phyloP scores from a whole-genome alignment of 2,888 invertebrate species.

The Sipunculus nudus region DNA sequence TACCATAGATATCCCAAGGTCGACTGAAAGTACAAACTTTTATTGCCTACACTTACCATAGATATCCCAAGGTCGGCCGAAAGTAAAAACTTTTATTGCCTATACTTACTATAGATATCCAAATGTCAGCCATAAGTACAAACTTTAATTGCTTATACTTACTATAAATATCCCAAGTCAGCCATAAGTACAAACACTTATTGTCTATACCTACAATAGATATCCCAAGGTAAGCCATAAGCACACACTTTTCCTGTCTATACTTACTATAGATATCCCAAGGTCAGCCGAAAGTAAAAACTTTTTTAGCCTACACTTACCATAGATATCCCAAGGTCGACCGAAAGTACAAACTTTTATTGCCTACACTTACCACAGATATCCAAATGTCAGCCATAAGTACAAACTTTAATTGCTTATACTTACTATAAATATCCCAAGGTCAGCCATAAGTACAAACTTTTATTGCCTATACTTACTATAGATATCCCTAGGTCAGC shows the following conservation, averaged over 20 bases:
- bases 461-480: constrained; percentile 53
- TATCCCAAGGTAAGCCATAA: constrained; percentile 96
- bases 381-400: constrained; percentile 97
- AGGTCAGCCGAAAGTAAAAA: constrained; percentile 97
- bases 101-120: constrained; percentile 72
- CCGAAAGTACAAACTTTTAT: constrained; percentile 88
- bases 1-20: constrained; percentile 79
- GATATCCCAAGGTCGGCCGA: constrained; percentile 95
- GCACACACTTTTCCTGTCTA: no score
- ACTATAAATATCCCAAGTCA: constrained; percentile 81
- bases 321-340: constrained; percentile 84
- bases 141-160: constrained; percentile 41
- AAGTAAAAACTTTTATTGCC: constrained; percentile 72
- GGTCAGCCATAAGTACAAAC: constrained; percentile 95
- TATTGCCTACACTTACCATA: constrained; percentile 52
- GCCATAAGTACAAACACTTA: constrained; percentile 92
- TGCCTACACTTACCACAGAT: constrained; percentile 61
- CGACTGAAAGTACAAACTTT: constrained; percentile 96
- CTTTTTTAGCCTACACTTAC: constrained; percentile 64
- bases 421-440: constrained; percentile 75
- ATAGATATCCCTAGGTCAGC: constrained; percentile 87
- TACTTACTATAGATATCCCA: constrained; percentile 73
- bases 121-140: constrained; percentile 95
- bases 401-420: constrained; percentile 67
- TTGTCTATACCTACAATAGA: constrained; percentile 62